Percentiles rank a stretch among this genome's conserved stretches.
Evolutionary conservation across 2,113 vertebrate genomes (phyloP).

Genomic region (Ameiurus melas): DNA sequence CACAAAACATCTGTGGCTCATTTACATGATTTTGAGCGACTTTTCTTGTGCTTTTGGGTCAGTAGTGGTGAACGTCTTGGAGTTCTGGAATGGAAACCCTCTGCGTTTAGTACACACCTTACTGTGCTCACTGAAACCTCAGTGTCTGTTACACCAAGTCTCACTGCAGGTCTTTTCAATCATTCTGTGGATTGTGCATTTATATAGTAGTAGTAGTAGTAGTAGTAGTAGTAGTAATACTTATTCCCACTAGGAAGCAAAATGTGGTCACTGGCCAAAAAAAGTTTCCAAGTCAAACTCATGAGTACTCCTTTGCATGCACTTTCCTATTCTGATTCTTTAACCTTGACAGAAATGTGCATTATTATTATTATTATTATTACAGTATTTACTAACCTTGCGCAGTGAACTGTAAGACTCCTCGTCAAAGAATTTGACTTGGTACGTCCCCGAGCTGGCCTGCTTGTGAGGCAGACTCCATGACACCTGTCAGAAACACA

Average conservation of each 20-base stretch:
- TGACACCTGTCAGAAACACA: slow-evolving; percentile 75
- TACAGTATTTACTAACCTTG: slow-evolving; percentile 71
- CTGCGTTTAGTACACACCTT: no score
- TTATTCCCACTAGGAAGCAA: background rate
- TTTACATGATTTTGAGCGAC: no score
- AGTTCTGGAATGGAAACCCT: no score
- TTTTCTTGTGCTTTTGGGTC: no score
- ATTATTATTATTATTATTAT: background rate
- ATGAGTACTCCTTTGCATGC: background rate
- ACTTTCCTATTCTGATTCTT: background rate
- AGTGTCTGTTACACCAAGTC: no score
- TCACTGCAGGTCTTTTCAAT: no score
- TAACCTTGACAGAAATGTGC: background rate
- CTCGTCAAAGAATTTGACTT: slow-evolving; percentile 91
- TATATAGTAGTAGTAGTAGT: background rate
- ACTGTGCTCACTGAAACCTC: no score
- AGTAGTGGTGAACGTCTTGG: no score
- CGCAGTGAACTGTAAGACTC: slow-evolving; percentile 86
- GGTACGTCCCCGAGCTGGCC: slow-evolving; percentile 85
- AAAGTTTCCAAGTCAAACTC: background rate
- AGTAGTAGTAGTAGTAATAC: background rate
- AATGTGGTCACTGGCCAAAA: background rate
- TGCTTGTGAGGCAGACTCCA: slow-evolving; percentile 89
- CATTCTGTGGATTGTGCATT: background rate
- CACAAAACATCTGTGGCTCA: no score